Conservation (phyloP, 2,888 invertebrate species). For the Tortrix viridana region DNA sequence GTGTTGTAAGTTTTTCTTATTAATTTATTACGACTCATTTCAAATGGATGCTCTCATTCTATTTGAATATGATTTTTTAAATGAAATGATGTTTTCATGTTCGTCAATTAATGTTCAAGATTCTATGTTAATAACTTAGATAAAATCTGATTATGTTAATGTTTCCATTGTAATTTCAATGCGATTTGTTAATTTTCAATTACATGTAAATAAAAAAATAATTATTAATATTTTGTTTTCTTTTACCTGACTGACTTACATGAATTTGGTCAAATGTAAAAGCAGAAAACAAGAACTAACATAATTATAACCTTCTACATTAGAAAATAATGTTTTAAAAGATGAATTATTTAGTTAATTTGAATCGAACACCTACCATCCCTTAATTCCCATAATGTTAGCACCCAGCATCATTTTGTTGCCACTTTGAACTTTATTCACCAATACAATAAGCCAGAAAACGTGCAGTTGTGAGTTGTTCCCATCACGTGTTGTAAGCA, state of each 20-base stretch:
- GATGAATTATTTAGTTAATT: too few species aligned
- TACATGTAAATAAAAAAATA: constrained; percentile 67
- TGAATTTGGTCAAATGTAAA: too few species aligned
- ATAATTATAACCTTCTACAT: too few species aligned
- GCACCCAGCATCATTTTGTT: too few species aligned
- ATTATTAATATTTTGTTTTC: constrained; percentile 38
- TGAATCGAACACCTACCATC: too few species aligned
- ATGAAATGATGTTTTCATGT: constrained; percentile 29
- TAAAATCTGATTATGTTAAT: constrained; percentile 32
- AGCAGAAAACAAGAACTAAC: not conserved
- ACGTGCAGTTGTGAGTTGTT: too few species aligned
- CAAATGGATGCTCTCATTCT: constrained; percentile 45
- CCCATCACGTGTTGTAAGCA: too few species aligned
- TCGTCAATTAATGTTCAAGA: constrained; percentile 44
- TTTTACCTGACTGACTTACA: not conserved
- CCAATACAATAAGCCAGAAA: too few species aligned
- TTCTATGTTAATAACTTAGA: constrained; percentile 22
- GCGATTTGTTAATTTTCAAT: constrained; percentile 39
- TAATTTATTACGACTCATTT: constrained; percentile 32
- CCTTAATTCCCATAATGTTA: too few species aligned
- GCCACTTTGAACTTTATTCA: too few species aligned
- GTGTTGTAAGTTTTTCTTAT: constrained; percentile 23
- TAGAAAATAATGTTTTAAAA: too few species aligned
- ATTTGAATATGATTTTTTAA: constrained; percentile 40
- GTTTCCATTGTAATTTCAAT: constrained; percentile 38